phyloP scores from a whole-genome alignment of 2,113 vertebrate genomes.

The Silurus asotus region DNA sequence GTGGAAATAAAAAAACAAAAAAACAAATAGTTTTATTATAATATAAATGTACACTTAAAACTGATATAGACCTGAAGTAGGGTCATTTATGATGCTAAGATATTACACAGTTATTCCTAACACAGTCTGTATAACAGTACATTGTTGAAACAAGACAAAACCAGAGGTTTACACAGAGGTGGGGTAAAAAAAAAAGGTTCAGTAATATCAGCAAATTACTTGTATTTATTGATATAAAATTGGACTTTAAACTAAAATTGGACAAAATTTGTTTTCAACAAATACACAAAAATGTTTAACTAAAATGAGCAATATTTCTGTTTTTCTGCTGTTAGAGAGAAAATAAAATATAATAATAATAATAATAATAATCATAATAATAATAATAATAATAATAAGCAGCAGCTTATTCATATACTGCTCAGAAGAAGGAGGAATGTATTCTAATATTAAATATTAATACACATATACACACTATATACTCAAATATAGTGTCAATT shows the following conservation, averaged over 20 bases:
- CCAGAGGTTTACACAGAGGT: conserved; percentile 11
- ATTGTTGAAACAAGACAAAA: conserved; percentile 7
- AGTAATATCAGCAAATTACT: conserved; percentile 29
- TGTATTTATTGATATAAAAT: conserved; percentile 10
- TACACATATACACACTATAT: conserved; percentile 38
- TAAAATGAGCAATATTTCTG: neutral
- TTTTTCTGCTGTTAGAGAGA: neutral
- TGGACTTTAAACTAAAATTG: too few relatives aligned
- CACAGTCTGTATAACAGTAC: conserved; percentile 18
- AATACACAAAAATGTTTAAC: neutral
- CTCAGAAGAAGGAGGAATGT: conserved; percentile 4
- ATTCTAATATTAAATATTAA: conserved; percentile 37
- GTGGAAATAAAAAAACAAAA: neutral
- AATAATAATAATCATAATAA: conserved; percentile 31
- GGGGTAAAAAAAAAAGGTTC: neutral
- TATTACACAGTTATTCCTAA: conserved; percentile 26
- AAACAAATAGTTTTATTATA: neutral
- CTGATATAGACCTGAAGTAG: neutral
- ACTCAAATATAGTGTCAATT: conserved; percentile 37
- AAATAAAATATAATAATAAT: conserved; percentile 11
- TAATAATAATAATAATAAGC: conserved; percentile 26
- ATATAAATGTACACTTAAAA: conserved; percentile 3
- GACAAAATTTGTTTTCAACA: neutral
- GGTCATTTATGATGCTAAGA: conserved; percentile 14
- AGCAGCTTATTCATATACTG: neutral